Evolutionary conservation across 2,888 invertebrate genomes (phyloP).

Genomic region (Malthinus flaveolus): DNA sequence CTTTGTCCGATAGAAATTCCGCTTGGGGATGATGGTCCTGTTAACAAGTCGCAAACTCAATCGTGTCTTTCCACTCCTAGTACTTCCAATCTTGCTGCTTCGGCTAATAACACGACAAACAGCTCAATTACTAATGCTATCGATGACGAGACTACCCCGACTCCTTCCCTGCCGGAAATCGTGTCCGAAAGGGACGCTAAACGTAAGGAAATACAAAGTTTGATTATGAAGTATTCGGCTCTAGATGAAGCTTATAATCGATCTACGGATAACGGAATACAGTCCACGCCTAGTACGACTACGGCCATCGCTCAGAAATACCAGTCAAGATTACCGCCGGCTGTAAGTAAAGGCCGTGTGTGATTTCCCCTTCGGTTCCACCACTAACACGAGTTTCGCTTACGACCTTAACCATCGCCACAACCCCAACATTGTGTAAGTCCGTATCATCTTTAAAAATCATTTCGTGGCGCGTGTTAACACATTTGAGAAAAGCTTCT

Average conservation of each 20-base stretch:
- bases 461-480: neutral
- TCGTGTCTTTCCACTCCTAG: slow-evolving; percentile 1
- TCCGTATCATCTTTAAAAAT: slow-evolving; percentile 19
- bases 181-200: slow-evolving; percentile 75
- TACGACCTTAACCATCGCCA: slow-evolving; percentile 35
- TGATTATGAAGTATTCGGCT: slow-evolving; percentile 82
- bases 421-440: slow-evolving; percentile 41
- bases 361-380: slow-evolving; percentile 35
- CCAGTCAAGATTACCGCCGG: slow-evolving; percentile 42
- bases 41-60: slow-evolving; percentile 7
- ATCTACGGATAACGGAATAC: slow-evolving; percentile 50
- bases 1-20: slow-evolving; percentile 58
- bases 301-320: slow-evolving; percentile 51
- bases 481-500: no score
- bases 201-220: slow-evolving; percentile 79
- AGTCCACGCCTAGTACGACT: slow-evolving; percentile 39
- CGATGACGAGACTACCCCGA: slow-evolving; percentile 57
- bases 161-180: slow-evolving; percentile 60
- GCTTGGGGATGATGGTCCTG: slow-evolving; percentile 35
- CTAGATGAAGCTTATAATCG: slow-evolving; percentile 71
- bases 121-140: slow-evolving; percentile 24
- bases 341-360: slow-evolving; percentile 51
- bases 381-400: slow-evolving; percentile 42
- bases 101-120: neutral
- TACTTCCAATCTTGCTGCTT: neutral